A percentile compares a stretch with the other conserved stretches of the same genome.
These are phyloP conservation scores for Notoglanidium macrostoma DNA, from an alignment of 2,797 vertebrate genomes.

Conservation along the genomic window DNA sequence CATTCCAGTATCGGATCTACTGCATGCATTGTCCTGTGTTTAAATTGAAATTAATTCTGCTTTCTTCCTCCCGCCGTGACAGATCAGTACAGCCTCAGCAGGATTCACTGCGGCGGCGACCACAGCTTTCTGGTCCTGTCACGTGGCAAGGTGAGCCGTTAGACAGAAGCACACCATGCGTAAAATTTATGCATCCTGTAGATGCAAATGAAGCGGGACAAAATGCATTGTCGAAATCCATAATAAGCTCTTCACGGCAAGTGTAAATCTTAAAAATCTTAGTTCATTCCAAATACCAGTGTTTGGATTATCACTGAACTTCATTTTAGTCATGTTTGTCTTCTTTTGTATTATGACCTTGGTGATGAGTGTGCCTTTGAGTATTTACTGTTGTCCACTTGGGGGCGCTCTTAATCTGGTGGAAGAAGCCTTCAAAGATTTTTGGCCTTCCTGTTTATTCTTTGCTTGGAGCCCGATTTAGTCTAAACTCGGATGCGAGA, in stretches of 20 bases:
- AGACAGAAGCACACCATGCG: neutral
- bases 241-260: neutral
- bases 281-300: neutral
- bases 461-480: constrained; percentile 10
- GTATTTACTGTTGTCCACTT: constrained; percentile 27
- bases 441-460: constrained; percentile 21
- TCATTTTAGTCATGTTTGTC: neutral
- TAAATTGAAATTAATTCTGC: neutral
- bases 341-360: neutral
- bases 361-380: neutral
- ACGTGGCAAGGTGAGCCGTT: constrained; percentile 79
- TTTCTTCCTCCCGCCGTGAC: constrained; percentile 59
- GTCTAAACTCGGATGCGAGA: neutral
- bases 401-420: constrained; percentile 14
- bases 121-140: constrained; percentile 91
- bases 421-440: neutral
- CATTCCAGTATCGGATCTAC: neutral
- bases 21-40: neutral
- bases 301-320: neutral
- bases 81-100: constrained; percentile 81
- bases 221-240: neutral
- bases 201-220: neutral
- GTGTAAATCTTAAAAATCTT: neutral
- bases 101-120: constrained; percentile 93
- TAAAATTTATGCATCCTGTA: neutral